Evolutionary conservation across 2,888 invertebrate genomes (phyloP).

Genomic region (Diogma glabrata): DNA sequence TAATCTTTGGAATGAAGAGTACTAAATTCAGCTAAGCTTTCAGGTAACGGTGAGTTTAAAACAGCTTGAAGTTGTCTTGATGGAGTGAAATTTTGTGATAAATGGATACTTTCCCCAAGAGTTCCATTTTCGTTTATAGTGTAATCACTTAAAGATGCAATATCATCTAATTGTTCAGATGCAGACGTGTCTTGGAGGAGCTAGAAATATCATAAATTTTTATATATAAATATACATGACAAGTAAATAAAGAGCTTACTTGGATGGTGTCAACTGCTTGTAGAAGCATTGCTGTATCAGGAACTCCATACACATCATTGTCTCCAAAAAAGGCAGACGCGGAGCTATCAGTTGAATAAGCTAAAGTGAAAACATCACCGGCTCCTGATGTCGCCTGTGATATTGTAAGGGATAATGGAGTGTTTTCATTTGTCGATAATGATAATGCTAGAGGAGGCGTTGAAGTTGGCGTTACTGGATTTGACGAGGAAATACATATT

Average conservation of each 20-base stretch:
- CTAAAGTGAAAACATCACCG: conserved; percentile 47
- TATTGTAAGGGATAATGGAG: conserved; percentile 34
- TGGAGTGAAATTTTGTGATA: conserved; percentile 17
- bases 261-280: conserved; percentile 55
- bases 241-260: conserved; percentile 13
- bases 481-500: conserved; percentile 18
- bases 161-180: conserved; percentile 51
- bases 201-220: neutral
- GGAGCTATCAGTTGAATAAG: conserved; percentile 46
- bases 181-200: conserved; percentile 49
- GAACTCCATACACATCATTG: conserved; percentile 67
- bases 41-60: conserved; percentile 64
- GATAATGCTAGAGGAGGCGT: conserved; percentile 26
- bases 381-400: conserved; percentile 32
- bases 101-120: conserved; percentile 13
- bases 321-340: conserved; percentile 48
- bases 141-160: conserved; percentile 50
- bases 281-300: conserved; percentile 52
- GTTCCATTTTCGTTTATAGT: conserved; percentile 37
- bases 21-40: conserved; percentile 70
- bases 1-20: conserved; percentile 55
- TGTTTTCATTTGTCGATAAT: conserved; percentile 24
- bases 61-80: conserved; percentile 53
- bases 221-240: neutral
- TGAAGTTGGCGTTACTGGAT: conserved; percentile 44